phyloP scores from a whole-genome alignment of 2,888 invertebrate species.

The Callyntrura sp. region DNA sequence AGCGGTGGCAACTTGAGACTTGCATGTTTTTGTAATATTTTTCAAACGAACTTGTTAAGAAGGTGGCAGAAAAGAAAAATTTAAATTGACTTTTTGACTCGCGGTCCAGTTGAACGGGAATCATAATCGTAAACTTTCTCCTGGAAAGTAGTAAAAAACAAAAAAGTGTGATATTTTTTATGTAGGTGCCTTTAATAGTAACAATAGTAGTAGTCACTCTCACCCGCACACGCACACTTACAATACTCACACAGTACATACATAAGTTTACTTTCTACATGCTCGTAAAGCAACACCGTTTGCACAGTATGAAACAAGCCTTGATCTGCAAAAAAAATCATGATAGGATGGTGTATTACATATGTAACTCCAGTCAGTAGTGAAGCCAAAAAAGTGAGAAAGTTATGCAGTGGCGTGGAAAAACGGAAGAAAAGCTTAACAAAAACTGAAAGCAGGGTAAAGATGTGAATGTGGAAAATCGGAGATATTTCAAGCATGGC shows the following conservation, averaged over 20 bases:
- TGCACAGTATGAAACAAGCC: not conserved
- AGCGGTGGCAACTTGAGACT: constrained; percentile 19
- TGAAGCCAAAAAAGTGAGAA: not conserved
- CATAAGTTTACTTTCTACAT: not conserved
- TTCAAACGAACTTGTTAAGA: constrained; percentile 27
- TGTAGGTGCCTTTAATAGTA: not conserved
- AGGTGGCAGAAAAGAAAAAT: not conserved
- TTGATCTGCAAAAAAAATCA: not conserved
- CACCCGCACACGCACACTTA: not conserved
- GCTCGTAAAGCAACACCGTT: not conserved
- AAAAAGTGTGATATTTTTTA: constrained; percentile 14
- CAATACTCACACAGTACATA: not conserved
- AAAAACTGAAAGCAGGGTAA: not conserved
- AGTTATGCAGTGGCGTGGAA: not conserved
- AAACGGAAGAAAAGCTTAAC: not conserved
- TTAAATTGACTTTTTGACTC: constrained; percentile 49
- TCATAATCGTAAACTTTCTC: constrained; percentile 23
- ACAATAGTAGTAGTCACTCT: too few species aligned
- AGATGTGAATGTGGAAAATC: not conserved
- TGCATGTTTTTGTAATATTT: constrained; percentile 21
- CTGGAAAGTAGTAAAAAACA: not conserved
- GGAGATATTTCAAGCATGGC: not conserved
- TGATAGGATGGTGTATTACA: not conserved
- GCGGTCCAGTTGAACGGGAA: not conserved
- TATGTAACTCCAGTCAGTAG: not conserved